A percentile compares a stretch with the other conserved stretches of the same genome.
These are phyloP conservation scores for Carassius auratus DNA, from an alignment of 2,113 vertebrate genomes.

Conservation along the genomic window DNA sequence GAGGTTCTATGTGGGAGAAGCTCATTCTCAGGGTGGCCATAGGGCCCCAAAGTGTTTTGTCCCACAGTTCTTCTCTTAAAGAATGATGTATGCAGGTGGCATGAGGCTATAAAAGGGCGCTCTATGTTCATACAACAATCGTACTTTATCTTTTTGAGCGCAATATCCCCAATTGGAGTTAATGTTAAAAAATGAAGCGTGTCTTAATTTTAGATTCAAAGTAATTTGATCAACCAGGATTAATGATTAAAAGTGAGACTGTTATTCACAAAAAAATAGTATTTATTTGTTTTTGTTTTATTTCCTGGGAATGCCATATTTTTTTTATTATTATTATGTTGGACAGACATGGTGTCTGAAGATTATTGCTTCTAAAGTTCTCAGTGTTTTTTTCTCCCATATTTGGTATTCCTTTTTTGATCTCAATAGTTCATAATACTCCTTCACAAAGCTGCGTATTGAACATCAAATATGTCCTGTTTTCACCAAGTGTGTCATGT, in stretches of 20 bases:
- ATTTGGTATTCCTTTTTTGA: too few species aligned
- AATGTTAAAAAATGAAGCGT: neutral
- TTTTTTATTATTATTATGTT: neutral
- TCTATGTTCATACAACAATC: conserved; percentile 34
- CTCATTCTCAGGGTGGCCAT: neutral
- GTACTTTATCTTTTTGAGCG: conserved; percentile 20
- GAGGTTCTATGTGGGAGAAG: conserved; percentile 16
- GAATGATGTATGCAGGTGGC: conserved; percentile 51
- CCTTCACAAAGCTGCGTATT: neutral
- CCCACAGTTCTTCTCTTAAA: neutral
- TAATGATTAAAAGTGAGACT: neutral
- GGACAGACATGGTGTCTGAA: neutral
- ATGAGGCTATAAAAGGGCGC: conserved; percentile 44
- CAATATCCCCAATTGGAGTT: neutral
- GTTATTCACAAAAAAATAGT: neutral
- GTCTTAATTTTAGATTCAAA: too few species aligned
- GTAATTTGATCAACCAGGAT: neutral
- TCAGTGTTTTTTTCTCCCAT: too few species aligned
- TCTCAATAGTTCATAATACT: neutral
- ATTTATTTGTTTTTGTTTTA: neutral
- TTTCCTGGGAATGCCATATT: neutral
- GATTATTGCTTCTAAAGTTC: too few species aligned
- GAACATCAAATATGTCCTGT: too few species aligned
- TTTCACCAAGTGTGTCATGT: neutral
- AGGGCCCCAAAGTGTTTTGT: conserved; percentile 44